phyloP scores from a whole-genome alignment of 2,797 vertebrate species.

The Pseudocheirus occidentalis region DNA sequence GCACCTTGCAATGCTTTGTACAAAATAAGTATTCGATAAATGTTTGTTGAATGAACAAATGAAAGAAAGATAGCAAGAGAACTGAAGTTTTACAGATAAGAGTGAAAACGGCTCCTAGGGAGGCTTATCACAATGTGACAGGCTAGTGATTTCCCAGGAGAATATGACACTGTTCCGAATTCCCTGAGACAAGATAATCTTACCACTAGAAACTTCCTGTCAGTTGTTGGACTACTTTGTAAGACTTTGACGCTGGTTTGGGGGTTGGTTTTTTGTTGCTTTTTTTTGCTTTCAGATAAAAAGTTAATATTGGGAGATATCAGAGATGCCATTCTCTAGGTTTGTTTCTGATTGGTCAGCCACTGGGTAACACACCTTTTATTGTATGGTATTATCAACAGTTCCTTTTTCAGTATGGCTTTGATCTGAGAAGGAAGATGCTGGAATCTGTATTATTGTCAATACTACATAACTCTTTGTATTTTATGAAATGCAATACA shows the following conservation, averaged over 20 bases:
- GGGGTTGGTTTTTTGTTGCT: too few relatives aligned
- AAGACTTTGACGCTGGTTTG: background rate
- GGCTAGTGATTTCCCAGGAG: background rate
- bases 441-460: background rate
- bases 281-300: background rate
- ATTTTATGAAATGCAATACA: background rate
- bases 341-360: background rate
- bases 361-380: background rate
- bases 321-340: background rate
- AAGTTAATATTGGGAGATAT: background rate
- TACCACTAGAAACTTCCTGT: background rate
- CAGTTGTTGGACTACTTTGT: background rate
- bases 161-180: background rate
- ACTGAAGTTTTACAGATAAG: background rate
- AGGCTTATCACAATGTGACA: background rate
- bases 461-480: background rate
- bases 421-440: background rate
- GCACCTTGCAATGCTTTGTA: background rate
- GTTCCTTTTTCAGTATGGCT: background rate
- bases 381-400: background rate
- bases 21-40: background rate
- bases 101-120: background rate
- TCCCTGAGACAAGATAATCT: background rate
- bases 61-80: background rate
- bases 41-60: background rate